Percentiles rank a stretch among this genome's conserved stretches.
These are phyloP conservation scores for Caenorhabditis brenneri DNA, from an alignment of 1,140 invertebrate species.

Conservation along the genomic window DNA sequence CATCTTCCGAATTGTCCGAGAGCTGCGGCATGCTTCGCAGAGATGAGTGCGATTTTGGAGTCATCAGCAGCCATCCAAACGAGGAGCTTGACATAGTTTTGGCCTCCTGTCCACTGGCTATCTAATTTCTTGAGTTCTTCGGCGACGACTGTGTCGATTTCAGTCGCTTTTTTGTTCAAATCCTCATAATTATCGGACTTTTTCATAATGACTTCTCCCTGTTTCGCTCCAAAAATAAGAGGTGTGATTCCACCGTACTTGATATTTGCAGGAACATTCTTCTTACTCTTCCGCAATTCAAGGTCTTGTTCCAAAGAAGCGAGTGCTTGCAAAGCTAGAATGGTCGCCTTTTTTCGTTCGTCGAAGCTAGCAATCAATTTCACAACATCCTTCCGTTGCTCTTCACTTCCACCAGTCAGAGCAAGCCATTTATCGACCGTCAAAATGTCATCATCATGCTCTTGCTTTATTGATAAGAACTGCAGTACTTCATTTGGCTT, in stretches of 20 bases:
- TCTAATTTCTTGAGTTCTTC: constrained; percentile 10
- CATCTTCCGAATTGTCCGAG: constrained; percentile 28
- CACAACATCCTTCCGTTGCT: background rate
- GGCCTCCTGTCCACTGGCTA: background rate
- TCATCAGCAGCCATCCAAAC: constrained; percentile 9
- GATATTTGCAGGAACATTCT: background rate
- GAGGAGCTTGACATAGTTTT: constrained; percentile 11
- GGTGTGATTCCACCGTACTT: background rate
- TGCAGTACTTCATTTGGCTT: constrained; percentile 78
- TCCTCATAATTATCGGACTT: background rate
- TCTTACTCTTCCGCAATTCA: background rate
- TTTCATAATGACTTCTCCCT: background rate
- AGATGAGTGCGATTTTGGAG: background rate
- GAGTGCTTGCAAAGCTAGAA: background rate
- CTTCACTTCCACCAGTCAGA: constrained; percentile 5
- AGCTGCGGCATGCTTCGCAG: constrained; percentile 11
- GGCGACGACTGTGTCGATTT: background rate
- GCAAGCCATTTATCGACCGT: constrained; percentile 66
- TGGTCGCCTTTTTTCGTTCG: background rate
- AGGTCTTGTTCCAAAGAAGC: background rate
- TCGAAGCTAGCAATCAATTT: background rate
- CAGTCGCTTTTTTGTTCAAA: background rate
- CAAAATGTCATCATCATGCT: constrained; percentile 54
- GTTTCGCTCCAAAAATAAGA: constrained; percentile 1
- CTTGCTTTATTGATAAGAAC: constrained; percentile 52